phyloP scores from a whole-genome alignment of 1,140 invertebrate genomes.

The Epicauta chinensis region DNA sequence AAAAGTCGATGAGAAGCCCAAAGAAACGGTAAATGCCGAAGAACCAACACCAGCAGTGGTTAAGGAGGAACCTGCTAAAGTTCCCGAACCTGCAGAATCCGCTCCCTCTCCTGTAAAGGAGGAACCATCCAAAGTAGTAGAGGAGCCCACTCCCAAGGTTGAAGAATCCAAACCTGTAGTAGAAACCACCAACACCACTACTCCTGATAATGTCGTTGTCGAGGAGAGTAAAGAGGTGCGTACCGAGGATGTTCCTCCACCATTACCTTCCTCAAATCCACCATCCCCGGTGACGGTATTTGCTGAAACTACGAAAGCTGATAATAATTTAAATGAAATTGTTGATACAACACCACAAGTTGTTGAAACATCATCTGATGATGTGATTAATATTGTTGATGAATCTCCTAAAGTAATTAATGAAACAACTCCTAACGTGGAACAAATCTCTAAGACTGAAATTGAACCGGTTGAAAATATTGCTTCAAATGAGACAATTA shows the following conservation, averaged over 20 bases:
- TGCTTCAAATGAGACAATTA: not conserved
- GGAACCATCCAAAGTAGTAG: conserved; percentile 9
- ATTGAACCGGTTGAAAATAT: not conserved
- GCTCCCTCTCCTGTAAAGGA: conserved; percentile 19
- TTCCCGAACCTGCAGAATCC: conserved; percentile 22
- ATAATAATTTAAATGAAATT: conserved; percentile 17
- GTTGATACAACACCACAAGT: no score
- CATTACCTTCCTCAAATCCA: conserved; percentile 41
- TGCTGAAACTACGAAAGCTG: conserved; percentile 41
- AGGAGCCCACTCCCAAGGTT: conserved; percentile 17
- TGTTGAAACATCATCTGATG: conserved; percentile 11
- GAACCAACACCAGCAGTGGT: conserved; percentile 15
- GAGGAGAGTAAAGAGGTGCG: conserved; percentile 41
- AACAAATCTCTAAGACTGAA: conserved; percentile 7
- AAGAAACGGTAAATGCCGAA: conserved; percentile 15
- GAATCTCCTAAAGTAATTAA: conserved; percentile 2
- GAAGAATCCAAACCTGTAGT: conserved; percentile 21
- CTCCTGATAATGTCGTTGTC: conserved; percentile 25
- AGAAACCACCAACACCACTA: conserved; percentile 17
- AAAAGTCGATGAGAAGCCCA: conserved; percentile 17
- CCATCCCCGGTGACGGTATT: conserved; percentile 41
- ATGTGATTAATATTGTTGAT: not conserved
- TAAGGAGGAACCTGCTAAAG: conserved; percentile 13
- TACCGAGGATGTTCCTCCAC: conserved; percentile 42
- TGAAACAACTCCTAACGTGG: conserved; percentile 1